Evolutionary conservation across 2,113 vertebrate genomes (phyloP), one percentile per base, ranked within the genome.

Genomic region (Triplophysa dalaica): DNA sequence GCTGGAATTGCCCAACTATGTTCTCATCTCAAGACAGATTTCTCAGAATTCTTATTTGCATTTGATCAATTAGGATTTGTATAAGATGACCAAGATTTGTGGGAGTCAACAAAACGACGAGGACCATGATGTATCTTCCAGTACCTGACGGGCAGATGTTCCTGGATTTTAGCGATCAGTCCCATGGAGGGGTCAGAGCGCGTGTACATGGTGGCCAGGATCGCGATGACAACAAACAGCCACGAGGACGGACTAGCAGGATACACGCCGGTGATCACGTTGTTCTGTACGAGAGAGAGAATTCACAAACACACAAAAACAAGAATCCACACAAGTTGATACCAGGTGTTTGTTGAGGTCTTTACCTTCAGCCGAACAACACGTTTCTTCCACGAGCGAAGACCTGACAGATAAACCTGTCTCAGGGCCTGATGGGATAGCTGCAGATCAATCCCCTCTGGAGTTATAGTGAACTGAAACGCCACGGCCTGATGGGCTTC

Each of bases 111-210:
- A 45, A 45, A 2, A 45, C 7, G 6, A 38, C 7, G 33, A 50
- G 48, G 10, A 60, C 29, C 10, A 21, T 41, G 10, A 43, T 2
- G 19, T 29, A 11, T 21, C 29, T 41, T 3, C 4, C 41, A 13
- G 83, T 91, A 97, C 96, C 94, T 95, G 87, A 92, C 91, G 0
- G 95, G 95, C 33, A 97, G 92, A 80, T 94, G 89, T 85, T 96
- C 95, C 86, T 96, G 94, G 82, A 97, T 96, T 88, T 95, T 96
- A 78, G 92, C 95, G 81, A 95, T 96, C 78, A 97, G 92, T 54
- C 96, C 96, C 90, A 97, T 94, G 80, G 96, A 97, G n/a, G 96
- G 96, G 74, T 97, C 96, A 0, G 96, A 93, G 78, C 95, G 95
- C 1, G 94, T 94, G 87, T 95, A 95, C 88, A 95, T 94, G 19